Conservation (phyloP, 2,113 vertebrate species). For the Ifrita kowaldi region DNA sequence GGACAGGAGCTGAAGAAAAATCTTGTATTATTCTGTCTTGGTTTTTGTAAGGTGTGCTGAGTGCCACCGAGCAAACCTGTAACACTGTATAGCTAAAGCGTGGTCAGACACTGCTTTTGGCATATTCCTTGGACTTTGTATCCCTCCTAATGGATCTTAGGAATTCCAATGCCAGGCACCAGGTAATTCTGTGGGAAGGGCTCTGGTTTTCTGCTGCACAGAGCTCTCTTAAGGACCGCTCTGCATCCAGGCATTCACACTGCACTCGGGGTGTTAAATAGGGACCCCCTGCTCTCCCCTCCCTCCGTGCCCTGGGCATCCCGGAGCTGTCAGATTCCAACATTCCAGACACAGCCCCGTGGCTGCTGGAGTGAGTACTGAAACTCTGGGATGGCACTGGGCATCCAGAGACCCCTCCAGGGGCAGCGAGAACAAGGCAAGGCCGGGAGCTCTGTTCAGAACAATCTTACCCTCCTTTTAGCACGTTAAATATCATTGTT, state of each 20-base stretch:
- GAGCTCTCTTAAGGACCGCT: neutral
- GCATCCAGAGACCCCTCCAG: neutral
- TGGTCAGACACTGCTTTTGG: neutral
- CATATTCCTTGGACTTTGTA: accelerated
- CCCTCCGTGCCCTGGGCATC: neutral
- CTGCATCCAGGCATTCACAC: accelerated
- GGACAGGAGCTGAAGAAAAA: neutral
- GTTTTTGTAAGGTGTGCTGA: neutral
- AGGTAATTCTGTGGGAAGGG: neutral
- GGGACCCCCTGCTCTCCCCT: neutral
- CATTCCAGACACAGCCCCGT: accelerated
- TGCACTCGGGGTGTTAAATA: accelerated
- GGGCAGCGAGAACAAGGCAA: accelerated
- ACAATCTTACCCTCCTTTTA: accelerated
- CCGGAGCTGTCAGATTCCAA: neutral
- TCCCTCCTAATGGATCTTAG: accelerated
- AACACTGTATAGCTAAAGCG: accelerated
- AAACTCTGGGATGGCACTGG: neutral
- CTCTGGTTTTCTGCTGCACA: neutral
- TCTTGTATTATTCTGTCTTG: accelerated
- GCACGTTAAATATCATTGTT: accelerated
- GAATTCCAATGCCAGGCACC: neutral
- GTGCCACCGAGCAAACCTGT: neutral
- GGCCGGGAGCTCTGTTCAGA: neutral
- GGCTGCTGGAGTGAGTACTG: accelerated